Evolutionary conservation across 2,888 invertebrate genomes (phyloP).

Genomic region (Hyalella azteca): DNA sequence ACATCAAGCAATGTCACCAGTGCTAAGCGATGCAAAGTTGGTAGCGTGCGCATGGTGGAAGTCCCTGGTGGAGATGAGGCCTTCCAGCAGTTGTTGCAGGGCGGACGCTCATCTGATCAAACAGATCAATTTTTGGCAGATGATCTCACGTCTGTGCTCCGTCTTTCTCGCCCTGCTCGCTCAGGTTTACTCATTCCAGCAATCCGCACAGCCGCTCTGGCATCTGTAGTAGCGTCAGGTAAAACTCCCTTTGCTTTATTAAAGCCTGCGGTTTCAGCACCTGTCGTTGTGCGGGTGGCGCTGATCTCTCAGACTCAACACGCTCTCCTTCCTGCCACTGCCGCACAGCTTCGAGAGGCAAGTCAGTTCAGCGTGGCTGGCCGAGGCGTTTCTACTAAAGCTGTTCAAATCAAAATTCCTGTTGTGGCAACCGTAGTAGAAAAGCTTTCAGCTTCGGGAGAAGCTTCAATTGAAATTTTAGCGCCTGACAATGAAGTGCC

Average conservation of each 20-base stretch:
- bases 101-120: not conserved
- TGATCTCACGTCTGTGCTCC: not conserved
- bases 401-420: conserved; percentile 64
- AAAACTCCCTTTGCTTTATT: conserved; percentile 76
- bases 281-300: conserved; percentile 74
- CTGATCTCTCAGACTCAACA: conserved; percentile 68
- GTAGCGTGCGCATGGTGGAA: conserved; percentile 62
- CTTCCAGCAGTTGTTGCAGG: conserved; percentile 59
- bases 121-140: not conserved
- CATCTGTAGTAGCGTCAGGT: conserved; percentile 70
- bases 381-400: conserved; percentile 53
- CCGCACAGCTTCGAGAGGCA: conserved; percentile 72
- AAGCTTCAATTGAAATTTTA: not conserved
- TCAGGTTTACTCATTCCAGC: conserved; percentile 74
- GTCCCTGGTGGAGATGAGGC: conserved; percentile 62
- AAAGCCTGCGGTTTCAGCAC: conserved; percentile 72
- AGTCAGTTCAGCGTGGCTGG: conserved; percentile 69
- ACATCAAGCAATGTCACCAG: not conserved
- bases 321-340: conserved; percentile 74
- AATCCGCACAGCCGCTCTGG: conserved; percentile 76
- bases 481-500: conserved; percentile 7
- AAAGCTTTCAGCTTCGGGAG: conserved; percentile 61
- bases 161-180: conserved; percentile 36
- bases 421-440: conserved; percentile 71
- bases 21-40: conserved; percentile 42